Evolutionary conservation across 2,113 vertebrate species (phyloP), one percentile per base, ranked within the genome.

Genomic region (Ceratotherium simum): DNA sequence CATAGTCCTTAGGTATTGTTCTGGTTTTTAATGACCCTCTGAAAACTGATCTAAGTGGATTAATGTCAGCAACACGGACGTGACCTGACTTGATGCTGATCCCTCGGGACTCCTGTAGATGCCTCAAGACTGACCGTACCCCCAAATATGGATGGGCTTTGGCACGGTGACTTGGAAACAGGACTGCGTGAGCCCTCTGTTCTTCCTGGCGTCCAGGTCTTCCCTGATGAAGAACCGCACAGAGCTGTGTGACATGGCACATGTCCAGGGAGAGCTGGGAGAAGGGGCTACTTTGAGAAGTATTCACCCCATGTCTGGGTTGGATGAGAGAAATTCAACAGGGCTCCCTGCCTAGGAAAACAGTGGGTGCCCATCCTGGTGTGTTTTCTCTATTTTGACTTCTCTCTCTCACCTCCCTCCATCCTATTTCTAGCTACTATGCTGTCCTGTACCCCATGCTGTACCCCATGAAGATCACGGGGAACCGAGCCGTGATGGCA

Each of bases 381-480:
- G 2, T 21, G 1, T 33, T 42, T 27, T 25, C 33, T 33, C 79
- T n/a, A 4, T 25, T 20, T 14, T 91, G 29, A 79, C 23, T 16
- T 16, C 29, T 51, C 33, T 39, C 76, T 79, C 72, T 95, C 16
- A 5, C 72, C 67, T 51, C 29, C 36, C 23, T 17, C 17, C 4
- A 0, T 10, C 36, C 84, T 60, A 65, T 69, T 73, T 4, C 13
- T 97, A 99, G 99, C 98, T 99, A 99, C 98, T 99, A 99, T 0
- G 99, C 99, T 3, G 99, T 99, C 25, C 98, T 99, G 39, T 99
- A 99, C 98, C 99, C 99, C 0, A 99, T 99, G 99, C 99, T 99
- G 96, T 99, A 99, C 98, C 99, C 99, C 0, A 99, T 99, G 99
- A 99, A 99, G 99, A 99, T 99, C 97, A 99, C 99, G 0, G 99